Base-by-base conservation (phyloP, 2,113 vertebrate species). In the Raja brachyura region DNA sequence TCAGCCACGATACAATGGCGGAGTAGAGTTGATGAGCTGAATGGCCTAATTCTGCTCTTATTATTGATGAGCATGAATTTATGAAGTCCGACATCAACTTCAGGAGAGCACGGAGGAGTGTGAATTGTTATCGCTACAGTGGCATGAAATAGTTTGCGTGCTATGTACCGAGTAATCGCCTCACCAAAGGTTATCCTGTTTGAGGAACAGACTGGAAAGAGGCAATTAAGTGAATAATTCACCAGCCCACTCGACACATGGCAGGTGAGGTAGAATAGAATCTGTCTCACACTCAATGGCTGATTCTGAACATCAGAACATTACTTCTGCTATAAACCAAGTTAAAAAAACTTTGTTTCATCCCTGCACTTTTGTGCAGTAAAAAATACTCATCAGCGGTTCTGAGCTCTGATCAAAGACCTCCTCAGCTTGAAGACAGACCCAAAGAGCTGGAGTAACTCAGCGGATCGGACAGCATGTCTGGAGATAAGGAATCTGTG, bases 161-260 rank as follows among this genome's bases (percentile, higher is more conserved):
- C 77, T 48, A 33, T 33, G 48, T 56, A 54, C 20, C 78, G 54
- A 81, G 54, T 81, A 81, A 81, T 22, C 25, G 48, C 39, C 48
- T 81, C 39, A 22, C 39, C 25, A 81, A 81, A 81, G 39, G 20
- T 81, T 10, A 81, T 81, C 16, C 7, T 81, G 39, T 56, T 81
- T 25, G 5, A 18, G 48, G 78, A 81, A 81, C 18, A 3, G 48
- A 56, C 22, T 54, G 54, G 48, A 81, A 81, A 56, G 39, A 81
- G 25, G 20, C 56, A 54, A 81, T 81, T 25, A 81, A 81, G 78
- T 81, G 20, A 81, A 81, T 81, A 81, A 81, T 81, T 81, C 78
- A 81, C 78, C 22, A 81, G 48, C 18, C 8, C 48, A 18, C 3
- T 20, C 18, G 22, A 20, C 16, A 73, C 5, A 16, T 22, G 39